phyloP scores from a whole-genome alignment of 2,888 invertebrate species.

The Tolmerus cingulatus region DNA sequence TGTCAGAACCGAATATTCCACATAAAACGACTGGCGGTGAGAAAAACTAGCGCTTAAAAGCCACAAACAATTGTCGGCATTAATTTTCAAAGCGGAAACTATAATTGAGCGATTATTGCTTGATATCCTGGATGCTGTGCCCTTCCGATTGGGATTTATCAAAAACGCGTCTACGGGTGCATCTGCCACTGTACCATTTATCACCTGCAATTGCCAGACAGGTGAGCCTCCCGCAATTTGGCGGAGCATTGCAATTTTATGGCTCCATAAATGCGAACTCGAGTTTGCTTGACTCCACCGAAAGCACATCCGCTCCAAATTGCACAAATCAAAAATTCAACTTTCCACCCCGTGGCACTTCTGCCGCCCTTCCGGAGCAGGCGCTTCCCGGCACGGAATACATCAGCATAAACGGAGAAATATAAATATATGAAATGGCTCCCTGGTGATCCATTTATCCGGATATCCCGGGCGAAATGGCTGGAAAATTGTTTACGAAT shows the following conservation, averaged over 20 bases:
- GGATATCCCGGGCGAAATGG: slow-evolving; percentile 4
- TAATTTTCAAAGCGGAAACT: background rate
- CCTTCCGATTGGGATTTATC: background rate
- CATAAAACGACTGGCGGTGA: background rate
- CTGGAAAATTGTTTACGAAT: slow-evolving; percentile 36
- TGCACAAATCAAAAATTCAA: slow-evolving; percentile 27
- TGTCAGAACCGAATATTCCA: background rate
- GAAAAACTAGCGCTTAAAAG: background rate
- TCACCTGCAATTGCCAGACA: background rate
- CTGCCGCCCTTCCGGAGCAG: background rate
- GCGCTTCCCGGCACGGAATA: background rate
- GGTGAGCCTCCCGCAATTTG: background rate
- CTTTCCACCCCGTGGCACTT: background rate
- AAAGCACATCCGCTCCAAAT: background rate
- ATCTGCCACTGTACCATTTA: background rate
- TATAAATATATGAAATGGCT: slow-evolving; percentile 31
- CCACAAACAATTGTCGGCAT: background rate
- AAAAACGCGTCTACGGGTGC: background rate
- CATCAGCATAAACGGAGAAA: slow-evolving; percentile 32
- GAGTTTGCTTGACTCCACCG: background rate
- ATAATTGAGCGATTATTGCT: background rate
- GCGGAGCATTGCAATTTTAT: background rate
- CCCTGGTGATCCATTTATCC: slow-evolving; percentile 17
- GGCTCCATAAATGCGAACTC: background rate
- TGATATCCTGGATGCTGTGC: background rate